Conservation (phyloP, 2,113 vertebrate genomes). For the Etheostoma cragini region DNA sequence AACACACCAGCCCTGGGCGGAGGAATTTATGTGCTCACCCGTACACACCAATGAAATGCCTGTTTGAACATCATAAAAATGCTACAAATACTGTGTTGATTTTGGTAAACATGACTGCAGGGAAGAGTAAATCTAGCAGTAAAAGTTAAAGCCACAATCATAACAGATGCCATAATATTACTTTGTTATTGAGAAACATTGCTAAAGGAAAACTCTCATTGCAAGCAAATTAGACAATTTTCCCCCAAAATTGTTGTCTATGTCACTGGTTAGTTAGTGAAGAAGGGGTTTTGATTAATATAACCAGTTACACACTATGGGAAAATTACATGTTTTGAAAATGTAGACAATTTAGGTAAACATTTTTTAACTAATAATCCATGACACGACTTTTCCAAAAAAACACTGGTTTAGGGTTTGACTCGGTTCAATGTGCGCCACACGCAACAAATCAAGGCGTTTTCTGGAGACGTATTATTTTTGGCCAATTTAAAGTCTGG, state of each 20-base stretch:
- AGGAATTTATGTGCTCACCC: constrained; percentile 10
- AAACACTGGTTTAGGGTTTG: no score
- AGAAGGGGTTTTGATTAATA: not conserved
- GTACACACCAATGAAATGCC: constrained; percentile 25
- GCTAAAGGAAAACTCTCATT: not conserved
- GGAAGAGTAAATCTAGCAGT: not conserved
- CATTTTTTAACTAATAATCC: no score
- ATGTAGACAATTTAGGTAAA: no score
- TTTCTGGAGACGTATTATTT: no score
- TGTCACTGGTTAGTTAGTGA: not conserved
- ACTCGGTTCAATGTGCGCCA: no score
- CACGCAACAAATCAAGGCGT: no score
- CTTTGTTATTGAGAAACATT: not conserved
- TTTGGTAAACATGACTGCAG: not conserved
- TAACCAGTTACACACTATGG: not conserved
- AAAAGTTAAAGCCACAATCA: not conserved
- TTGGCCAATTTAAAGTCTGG: no score
- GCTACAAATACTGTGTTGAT: not conserved
- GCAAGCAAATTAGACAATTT: not conserved
- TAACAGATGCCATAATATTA: not conserved
- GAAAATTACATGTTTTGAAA: no score
- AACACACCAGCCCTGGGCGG: constrained; percentile 16
- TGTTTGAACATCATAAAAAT: constrained; percentile 33
- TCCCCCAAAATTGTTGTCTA: not conserved
- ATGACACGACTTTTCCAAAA: no score